A percentile compares a stretch with the other conserved stretches of the same genome.
Conservation (phyloP, 2,113 vertebrate genomes). For the Rhinolophus sinicus region DNA sequence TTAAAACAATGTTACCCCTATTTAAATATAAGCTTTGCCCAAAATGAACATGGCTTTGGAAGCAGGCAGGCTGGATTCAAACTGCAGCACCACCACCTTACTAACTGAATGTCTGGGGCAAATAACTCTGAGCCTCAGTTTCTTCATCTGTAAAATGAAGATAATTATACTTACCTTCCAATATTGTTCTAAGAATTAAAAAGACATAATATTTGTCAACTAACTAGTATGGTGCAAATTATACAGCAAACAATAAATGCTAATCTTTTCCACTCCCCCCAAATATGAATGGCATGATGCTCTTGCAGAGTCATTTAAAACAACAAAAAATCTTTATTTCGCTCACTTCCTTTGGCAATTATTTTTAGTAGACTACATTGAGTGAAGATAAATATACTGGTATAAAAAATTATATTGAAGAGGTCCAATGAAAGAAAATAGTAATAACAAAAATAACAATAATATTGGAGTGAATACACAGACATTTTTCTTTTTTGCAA, state of each 20-base stretch:
- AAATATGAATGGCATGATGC: not conserved
- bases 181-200: slow-evolving; percentile 44
- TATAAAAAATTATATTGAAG: not conserved
- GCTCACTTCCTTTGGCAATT: not conserved
- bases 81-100: not conserved
- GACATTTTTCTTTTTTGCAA: slow-evolving; percentile 1
- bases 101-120: not conserved
- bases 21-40: slow-evolving; percentile 39
- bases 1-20: not conserved
- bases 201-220: not conserved
- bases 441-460: no score
- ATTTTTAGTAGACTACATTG: not conserved
- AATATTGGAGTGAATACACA: not conserved
- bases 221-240: not conserved
- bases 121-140: not conserved
- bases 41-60: slow-evolving; percentile 8
- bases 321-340: not conserved
- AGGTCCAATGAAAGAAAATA: no score
- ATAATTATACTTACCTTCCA: slow-evolving; percentile 67
- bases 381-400: not conserved
- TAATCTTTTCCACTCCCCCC: not conserved
- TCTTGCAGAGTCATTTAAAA: not conserved
- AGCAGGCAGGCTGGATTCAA: not conserved
- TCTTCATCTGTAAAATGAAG: slow-evolving; percentile 30
- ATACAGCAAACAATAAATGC: slow-evolving; percentile 22